Conservation (phyloP, 2,888 invertebrate species). For the Thymelicus sylvestris region DNA sequence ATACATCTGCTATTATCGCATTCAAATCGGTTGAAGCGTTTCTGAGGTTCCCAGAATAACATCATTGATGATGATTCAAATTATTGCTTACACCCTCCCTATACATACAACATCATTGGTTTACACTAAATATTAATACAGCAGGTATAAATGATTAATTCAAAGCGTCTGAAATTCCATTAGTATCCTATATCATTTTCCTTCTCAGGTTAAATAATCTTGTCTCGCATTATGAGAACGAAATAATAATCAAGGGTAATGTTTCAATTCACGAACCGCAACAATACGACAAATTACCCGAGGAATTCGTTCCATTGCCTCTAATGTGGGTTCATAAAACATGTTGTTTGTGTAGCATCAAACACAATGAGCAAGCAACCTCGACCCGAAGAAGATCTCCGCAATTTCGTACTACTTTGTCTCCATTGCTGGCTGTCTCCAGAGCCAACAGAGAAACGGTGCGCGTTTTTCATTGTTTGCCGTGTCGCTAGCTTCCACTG, state of each 20-base stretch:
- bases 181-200: not conserved
- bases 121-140: too few species aligned
- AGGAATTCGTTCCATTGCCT: slow-evolving; percentile 71
- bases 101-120: too few species aligned
- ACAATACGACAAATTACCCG: slow-evolving; percentile 64
- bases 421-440: slow-evolving; percentile 66
- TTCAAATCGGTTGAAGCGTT: too few species aligned
- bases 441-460: slow-evolving; percentile 55
- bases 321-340: slow-evolving; percentile 77
- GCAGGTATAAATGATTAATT: too few species aligned
- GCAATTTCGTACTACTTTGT: slow-evolving; percentile 74
- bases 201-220: not conserved
- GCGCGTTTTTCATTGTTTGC: slow-evolving; percentile 69
- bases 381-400: slow-evolving; percentile 60
- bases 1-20: too few species aligned
- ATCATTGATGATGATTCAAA: too few species aligned
- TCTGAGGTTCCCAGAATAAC: too few species aligned
- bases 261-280: slow-evolving; percentile 52
- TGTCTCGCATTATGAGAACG: slow-evolving; percentile 4
- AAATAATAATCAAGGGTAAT: slow-evolving; percentile 30
- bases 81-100: too few species aligned
- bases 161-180: too few species aligned
- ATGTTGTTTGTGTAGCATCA: slow-evolving; percentile 73
- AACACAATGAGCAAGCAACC: slow-evolving; percentile 63
- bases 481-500: slow-evolving; percentile 47